Percentiles rank a stretch among this genome's conserved stretches.
phyloP scores from a whole-genome alignment of 2,113 vertebrate genomes.

The Microcebus jonahi region DNA sequence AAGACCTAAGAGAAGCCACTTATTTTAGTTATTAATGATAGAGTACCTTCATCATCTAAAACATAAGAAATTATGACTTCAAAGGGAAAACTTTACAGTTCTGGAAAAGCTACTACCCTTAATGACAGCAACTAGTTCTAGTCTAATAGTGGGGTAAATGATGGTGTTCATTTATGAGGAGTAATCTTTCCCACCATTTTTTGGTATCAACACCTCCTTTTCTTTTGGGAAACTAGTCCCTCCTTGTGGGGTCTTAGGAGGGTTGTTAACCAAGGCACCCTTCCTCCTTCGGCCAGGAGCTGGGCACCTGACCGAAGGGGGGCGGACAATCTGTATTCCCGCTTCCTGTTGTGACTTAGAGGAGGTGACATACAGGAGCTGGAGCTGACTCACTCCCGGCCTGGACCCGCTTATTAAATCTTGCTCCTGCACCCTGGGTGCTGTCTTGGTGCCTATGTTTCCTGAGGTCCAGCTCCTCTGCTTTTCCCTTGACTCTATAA shows the following conservation, averaged over 20 bases:
- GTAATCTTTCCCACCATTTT: neutral
- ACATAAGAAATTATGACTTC: neutral
- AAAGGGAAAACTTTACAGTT: neutral
- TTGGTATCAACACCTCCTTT: neutral
- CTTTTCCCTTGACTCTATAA: neutral
- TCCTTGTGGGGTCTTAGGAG: neutral
- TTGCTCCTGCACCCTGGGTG: no score
- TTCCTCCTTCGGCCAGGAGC: neutral
- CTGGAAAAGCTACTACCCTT: neutral
- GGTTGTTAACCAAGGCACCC: neutral
- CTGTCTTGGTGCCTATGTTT: neutral
- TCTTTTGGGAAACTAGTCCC: neutral
- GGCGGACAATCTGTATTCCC: no score
- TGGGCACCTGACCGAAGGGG: neutral
- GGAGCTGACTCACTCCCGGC: rapidly evolving
- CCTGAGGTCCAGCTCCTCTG: neutral
- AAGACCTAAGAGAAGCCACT: neutral
- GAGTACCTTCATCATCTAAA: neutral
- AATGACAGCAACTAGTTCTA: neutral
- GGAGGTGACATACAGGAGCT: neutral
- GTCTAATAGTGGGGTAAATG: neutral
- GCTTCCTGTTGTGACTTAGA: neutral
- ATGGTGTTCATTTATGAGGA: neutral
- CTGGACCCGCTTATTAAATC: neutral
- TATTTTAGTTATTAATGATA: neutral